Evolutionary conservation across 2,113 vertebrate genomes (phyloP), one percentile per base, ranked within the genome.

Genomic region (Tiliqua scincoides): DNA sequence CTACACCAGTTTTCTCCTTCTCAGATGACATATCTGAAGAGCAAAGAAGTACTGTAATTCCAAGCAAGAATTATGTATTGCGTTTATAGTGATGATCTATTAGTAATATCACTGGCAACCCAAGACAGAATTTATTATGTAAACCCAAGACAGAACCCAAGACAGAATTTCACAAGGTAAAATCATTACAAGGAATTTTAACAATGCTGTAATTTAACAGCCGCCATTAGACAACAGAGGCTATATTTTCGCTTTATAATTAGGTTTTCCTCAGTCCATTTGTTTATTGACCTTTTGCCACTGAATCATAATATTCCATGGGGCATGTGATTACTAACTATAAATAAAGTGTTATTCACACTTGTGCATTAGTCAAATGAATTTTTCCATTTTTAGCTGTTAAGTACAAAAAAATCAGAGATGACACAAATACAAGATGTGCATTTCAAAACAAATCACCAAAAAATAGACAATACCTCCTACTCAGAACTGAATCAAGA

Each of bases 361-460:
- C n/a, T 65, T 23, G 32, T 65, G 83, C 59, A 15, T 84, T 67
- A 68, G 3, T 87, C 14, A 92, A 92, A 91, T 81, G 27, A 93
- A 89, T 82, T 90, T 61, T 84, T 90, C 17, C 18, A 32, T 79
- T 88, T 90, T 89, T 73, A 87, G 75, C 54, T 90, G 91, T 84
- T 85, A 79, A 78, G 90, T 76, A 91, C 43, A 86, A 78, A 89
- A 93, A 90, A 92, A 94, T 91, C 43, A 91, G 89, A 87, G 83
- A 88, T 73, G 85, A 90, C 89, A 94, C 0, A 74, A 89, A 94
- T 92, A 17, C 85, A 91, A 91, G 77, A 91, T 87, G 67, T 48
- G 76, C 81, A 87, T 90, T 95, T 94, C 88, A 93, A 94, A 94
- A 95, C 81, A 94, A 91, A 90, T 62, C 23, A 63, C 73, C 68